phyloP scores from a whole-genome alignment of 1,140 invertebrate species.

The Mactra quadrangularis region DNA sequence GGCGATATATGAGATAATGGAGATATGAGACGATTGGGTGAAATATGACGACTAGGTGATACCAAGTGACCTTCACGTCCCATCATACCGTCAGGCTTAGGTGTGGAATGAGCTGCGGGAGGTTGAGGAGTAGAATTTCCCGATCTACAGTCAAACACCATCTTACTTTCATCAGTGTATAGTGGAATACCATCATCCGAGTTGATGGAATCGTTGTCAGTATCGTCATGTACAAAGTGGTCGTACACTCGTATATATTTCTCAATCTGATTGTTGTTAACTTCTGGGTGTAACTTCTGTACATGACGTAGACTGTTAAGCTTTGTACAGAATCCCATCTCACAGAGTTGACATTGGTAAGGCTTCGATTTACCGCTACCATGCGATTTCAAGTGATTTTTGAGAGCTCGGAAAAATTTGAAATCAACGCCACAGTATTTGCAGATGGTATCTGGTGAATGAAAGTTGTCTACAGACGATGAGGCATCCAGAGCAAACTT shows the following conservation, averaged over 20 bases:
- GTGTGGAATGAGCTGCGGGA: slow-evolving; percentile 71
- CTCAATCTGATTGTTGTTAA: slow-evolving; percentile 78
- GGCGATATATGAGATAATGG: slow-evolving; percentile 31
- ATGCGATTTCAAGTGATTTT: slow-evolving; percentile 83
- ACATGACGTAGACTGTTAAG: slow-evolving; percentile 84
- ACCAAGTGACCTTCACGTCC: slow-evolving; percentile 30
- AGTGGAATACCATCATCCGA: slow-evolving; percentile 58
- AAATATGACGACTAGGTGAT: slow-evolving; percentile 44
- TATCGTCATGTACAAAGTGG: slow-evolving; percentile 61
- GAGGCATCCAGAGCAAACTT: slow-evolving; percentile 89
- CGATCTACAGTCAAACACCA: not conserved
- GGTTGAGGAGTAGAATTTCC: slow-evolving; percentile 51
- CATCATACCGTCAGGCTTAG: slow-evolving; percentile 24
- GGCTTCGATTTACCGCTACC: slow-evolving; percentile 83
- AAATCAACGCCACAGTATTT: slow-evolving; percentile 84
- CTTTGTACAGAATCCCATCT: slow-evolving; percentile 83
- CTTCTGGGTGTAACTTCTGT: slow-evolving; percentile 82
- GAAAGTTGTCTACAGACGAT: slow-evolving; percentile 82
- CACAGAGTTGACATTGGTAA: slow-evolving; percentile 82
- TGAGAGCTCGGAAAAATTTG: slow-evolving; percentile 83
- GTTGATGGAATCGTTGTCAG: slow-evolving; percentile 56
- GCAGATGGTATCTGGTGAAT: slow-evolving; percentile 83
- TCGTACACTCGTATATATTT: slow-evolving; percentile 71
- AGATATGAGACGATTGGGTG: slow-evolving; percentile 34
- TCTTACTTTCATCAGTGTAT: slow-evolving; percentile 39